Base-by-base conservation (phyloP, 2,797 vertebrate species). In the Neosilurus mollespiculum region DNA sequence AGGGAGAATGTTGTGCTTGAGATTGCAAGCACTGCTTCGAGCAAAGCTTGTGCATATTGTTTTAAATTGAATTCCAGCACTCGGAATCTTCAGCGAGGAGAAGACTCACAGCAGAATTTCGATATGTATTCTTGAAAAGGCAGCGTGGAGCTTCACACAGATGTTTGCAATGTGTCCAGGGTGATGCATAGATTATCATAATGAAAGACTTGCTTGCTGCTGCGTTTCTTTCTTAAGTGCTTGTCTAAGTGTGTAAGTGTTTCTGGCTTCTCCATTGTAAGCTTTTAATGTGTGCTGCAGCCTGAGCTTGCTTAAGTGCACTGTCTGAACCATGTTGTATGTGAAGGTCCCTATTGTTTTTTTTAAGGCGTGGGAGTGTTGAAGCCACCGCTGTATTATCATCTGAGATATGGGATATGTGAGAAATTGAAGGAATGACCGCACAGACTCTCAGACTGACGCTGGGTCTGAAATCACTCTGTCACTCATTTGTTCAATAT, bases 371-470 rank as follows among this genome's bases (percentile, higher is more conserved):
- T 85, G 72, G 72, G 70, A 78, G 73, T 56, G 15, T 64, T 72
- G 51, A 81, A 67, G 56, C 65, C 8, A 54, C 62, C 72, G 37
- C 65, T 61, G 79, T 59, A 61, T 77, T 77, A 71, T 66, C 26
- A 49, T 65, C 43, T 66, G 76, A 80, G 77, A 81, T 78, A 81
- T 65, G 64, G 56, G 64, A 75, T 76, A n/a, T 58, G 64, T 53
- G 83, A 85, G 82, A 90, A 81, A 75, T 61, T 72, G 87, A 87
- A 93, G 87, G 89, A 90, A 91, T 90, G 90, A 90, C 84, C 81
- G 77, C 22, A 30, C 30, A 59, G 56, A 34, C 22, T 30, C 22
- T 30, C 6, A 53, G 14, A 43, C 34, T 61, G 22, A 34, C 1
- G 15, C 76, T 26, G 12, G 24, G 61, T 78, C 37, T 78, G n/a